These are phyloP conservation scores for Mycetomoellerius zeteki DNA, from an alignment of 1,140 invertebrate species.

Conservation along the genomic window DNA sequence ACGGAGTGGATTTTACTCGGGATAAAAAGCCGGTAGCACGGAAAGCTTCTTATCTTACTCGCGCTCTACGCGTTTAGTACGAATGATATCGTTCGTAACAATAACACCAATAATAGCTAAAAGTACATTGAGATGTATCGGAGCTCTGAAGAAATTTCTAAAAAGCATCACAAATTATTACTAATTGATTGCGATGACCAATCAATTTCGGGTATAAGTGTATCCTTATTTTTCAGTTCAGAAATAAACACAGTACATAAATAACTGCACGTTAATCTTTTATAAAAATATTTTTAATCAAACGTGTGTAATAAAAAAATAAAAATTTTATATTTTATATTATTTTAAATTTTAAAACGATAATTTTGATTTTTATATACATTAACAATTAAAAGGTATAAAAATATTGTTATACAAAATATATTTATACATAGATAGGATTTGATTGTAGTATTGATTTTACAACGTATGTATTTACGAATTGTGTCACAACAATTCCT, in stretches of 20 bases:
- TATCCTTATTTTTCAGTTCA: neutral
- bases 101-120: constrained; percentile 32
- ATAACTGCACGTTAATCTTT: neutral
- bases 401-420: neutral
- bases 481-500: neutral
- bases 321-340: neutral
- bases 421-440: constrained; percentile 1
- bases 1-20: constrained; percentile 47
- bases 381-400: neutral
- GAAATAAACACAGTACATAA: neutral
- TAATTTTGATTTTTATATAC: neutral
- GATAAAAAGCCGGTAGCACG: constrained; percentile 41
- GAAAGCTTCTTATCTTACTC: constrained; percentile 60
- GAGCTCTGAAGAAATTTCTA: neutral
- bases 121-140: neutral
- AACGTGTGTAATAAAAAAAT: neutral
- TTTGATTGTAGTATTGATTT: neutral
- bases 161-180: neutral
- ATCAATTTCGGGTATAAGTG: neutral
- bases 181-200: neutral
- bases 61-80: neutral
- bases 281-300: neutral
- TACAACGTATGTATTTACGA: neutral
- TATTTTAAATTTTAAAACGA: constrained; percentile 5
- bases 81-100: constrained; percentile 38